Evolutionary conservation across 2,113 vertebrate genomes (phyloP).

Genomic region (Syngnathus floridae): DNA sequence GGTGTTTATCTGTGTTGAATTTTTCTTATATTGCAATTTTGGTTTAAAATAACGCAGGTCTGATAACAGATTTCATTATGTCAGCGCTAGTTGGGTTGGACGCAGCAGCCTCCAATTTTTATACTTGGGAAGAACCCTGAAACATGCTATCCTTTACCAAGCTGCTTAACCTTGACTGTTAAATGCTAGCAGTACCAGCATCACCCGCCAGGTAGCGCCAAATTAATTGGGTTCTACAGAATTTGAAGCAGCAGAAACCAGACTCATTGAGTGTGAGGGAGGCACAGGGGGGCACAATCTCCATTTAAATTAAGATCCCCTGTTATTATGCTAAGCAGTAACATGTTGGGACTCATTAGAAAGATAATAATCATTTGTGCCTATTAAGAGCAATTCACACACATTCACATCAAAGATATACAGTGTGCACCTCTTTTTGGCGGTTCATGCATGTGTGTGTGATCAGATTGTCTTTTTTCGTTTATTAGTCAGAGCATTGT

Average conservation of each 20-base stretch:
- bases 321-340: conserved; percentile 63
- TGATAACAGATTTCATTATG: background rate
- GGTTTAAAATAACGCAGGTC: background rate
- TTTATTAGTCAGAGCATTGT: conserved; percentile 7
- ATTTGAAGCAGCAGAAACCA: conserved; percentile 15
- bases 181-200: conserved; percentile 4
- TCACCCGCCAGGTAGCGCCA: conserved; percentile 66
- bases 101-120: background rate
- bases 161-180: background rate
- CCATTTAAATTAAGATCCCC: conserved; percentile 52
- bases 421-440: background rate
- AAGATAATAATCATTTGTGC: conserved; percentile 60
- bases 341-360: conserved; percentile 62
- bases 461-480: conserved; percentile 30
- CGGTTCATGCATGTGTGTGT: conserved; percentile 13
- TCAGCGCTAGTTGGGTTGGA: background rate
- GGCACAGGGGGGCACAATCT: conserved; percentile 20
- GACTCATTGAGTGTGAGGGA: conserved; percentile 24
- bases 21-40: background rate
- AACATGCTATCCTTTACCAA: background rate
- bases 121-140: background rate
- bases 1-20: background rate
- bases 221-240: conserved; percentile 22
- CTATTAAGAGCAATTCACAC: conserved; percentile 38
- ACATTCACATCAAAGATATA: conserved; percentile 4